Evolutionary conservation across 2,113 vertebrate genomes (phyloP).

Genomic region (Pachyramphus minor): DNA sequence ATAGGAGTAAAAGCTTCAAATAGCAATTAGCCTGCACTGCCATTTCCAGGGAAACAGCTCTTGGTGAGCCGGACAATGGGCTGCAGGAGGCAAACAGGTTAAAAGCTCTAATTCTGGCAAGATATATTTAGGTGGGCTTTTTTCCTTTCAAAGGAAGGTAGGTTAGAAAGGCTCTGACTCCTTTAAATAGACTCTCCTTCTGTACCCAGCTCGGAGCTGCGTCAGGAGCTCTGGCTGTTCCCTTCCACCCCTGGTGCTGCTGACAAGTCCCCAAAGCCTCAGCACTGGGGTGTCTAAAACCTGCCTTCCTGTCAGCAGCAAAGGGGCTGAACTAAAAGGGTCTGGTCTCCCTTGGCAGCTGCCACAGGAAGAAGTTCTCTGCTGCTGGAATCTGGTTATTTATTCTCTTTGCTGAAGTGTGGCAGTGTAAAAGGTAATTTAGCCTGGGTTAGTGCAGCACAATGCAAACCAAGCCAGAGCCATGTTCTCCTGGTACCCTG

Average conservation of each 20-base stretch:
- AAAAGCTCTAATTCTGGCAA: constrained; percentile 16
- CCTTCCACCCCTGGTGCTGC: not conserved
- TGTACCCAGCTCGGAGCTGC: not conserved
- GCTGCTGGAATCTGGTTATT: not conserved
- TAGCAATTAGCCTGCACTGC: not conserved
- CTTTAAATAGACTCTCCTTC: not conserved
- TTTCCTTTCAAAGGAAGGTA: not conserved
- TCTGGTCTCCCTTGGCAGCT: not conserved
- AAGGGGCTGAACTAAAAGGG: not conserved
- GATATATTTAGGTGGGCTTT: constrained; percentile 8
- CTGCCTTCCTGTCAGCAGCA: not conserved
- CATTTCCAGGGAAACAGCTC: not conserved
- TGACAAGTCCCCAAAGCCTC: fast-evolving
- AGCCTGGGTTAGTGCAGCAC: not conserved
- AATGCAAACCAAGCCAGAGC: not conserved
- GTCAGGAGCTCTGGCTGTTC: not conserved
- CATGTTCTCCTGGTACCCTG: not conserved
- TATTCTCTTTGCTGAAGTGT: not conserved
- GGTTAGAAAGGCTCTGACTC: not conserved
- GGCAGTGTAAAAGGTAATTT: not conserved
- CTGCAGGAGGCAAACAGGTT: constrained; percentile 1
- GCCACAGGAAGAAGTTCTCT: not conserved
- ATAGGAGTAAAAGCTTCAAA: not conserved
- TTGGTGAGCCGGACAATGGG: fast-evolving
- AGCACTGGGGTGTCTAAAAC: not conserved